Percentiles rank a stretch among this genome's conserved stretches.
Evolutionary conservation across 2,888 invertebrate genomes (phyloP).

Genomic region (Limnephilus marmoratus): DNA sequence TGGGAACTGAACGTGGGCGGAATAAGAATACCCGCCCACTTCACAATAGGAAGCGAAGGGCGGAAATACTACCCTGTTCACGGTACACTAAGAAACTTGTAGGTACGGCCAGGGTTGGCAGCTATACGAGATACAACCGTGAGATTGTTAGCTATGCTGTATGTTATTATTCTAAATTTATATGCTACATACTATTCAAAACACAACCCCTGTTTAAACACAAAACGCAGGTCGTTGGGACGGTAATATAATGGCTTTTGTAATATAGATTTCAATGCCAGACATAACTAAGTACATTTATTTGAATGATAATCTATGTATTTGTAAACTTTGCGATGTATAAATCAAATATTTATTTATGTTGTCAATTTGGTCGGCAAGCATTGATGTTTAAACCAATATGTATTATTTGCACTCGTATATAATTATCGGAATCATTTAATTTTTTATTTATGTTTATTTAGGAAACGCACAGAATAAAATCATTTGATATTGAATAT

Average conservation of each 20-base stretch:
- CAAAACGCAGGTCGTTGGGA: not conserved
- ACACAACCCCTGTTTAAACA: not conserved
- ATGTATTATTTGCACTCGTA: too few species aligned
- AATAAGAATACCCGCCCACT: conserved; percentile 45
- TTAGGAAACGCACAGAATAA: too few species aligned
- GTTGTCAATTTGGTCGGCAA: not conserved
- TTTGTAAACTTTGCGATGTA: not conserved
- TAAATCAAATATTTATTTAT: not conserved
- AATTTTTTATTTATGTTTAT: too few species aligned
- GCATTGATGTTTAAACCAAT: too few species aligned
- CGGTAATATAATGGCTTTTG: not conserved
- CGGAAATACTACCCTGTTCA: conserved; percentile 37
- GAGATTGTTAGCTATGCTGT: not conserved
- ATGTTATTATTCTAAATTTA: not conserved
- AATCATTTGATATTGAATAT: too few species aligned
- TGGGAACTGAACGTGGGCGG: conserved; percentile 38
- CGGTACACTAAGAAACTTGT: not conserved
- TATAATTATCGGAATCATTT: too few species aligned
- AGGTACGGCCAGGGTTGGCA: not conserved
- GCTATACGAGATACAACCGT: not conserved
- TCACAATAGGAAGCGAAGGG: conserved; percentile 14
- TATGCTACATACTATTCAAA: not conserved
- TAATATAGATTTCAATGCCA: not conserved
- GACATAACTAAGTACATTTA: not conserved
- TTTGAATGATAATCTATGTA: not conserved